Percentiles rank a stretch among this genome's conserved stretches.
phyloP scores from a whole-genome alignment of 2,113 vertebrate species.

The Motacilla tschutschensis region DNA sequence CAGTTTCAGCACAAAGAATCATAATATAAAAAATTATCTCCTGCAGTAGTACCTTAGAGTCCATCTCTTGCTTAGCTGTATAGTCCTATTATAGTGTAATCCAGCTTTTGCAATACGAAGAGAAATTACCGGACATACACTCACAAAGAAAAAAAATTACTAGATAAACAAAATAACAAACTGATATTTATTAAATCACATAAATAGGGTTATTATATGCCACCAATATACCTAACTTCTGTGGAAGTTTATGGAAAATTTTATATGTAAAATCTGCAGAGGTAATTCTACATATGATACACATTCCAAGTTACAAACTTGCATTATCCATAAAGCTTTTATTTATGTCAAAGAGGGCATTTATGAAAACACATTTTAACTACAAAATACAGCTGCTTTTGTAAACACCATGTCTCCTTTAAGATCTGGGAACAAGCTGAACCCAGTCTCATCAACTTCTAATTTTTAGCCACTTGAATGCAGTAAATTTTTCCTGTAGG shows the following conservation, averaged over 20 bases:
- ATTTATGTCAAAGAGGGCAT: not conserved
- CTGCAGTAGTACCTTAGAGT: not conserved
- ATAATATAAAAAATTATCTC: not conserved
- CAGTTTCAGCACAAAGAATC: not conserved
- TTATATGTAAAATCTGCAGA: not conserved
- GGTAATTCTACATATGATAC: rapidly evolving
- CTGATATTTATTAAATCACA: not conserved
- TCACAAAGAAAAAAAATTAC: not conserved
- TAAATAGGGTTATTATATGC: not conserved
- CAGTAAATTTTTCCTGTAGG: not conserved
- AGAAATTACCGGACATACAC: not conserved
- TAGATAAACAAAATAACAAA: not conserved
- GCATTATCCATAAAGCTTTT: not conserved
- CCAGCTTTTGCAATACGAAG: not conserved
- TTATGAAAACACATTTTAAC: not conserved
- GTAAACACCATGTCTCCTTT: not conserved
- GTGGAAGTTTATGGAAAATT: not conserved
- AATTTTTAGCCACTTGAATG: not conserved
- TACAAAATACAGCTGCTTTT: not conserved
- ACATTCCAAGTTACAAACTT: not conserved
- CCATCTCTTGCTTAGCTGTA: not conserved
- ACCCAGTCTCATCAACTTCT: not conserved
- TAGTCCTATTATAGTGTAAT: not conserved
- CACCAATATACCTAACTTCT: not conserved
- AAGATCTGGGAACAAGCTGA: not conserved